Conservation (phyloP, 2,888 invertebrate genomes). For the Charanyca ferruginea region DNA sequence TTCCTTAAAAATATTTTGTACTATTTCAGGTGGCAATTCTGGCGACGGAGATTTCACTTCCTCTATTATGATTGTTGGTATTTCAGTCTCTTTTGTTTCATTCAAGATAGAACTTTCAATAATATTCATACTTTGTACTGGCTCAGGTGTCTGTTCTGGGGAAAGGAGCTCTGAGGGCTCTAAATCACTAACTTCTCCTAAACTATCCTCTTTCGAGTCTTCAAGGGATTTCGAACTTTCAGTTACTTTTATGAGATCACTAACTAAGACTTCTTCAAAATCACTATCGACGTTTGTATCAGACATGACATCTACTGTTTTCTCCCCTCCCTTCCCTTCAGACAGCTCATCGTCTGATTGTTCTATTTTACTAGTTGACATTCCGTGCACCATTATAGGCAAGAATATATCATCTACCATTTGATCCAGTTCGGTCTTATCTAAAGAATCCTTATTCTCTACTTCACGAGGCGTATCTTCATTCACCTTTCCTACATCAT, state of each 20-base stretch:
- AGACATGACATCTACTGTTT: slow-evolving; percentile 28
- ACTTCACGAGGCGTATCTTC: slow-evolving; percentile 67
- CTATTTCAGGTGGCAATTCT: slow-evolving; percentile 80
- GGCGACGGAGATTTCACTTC: slow-evolving; percentile 62
- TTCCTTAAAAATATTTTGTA: slow-evolving; percentile 80
- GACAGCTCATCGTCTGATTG: slow-evolving; percentile 48
- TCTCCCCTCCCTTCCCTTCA: slow-evolving; percentile 30
- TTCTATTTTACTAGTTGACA: slow-evolving; percentile 57
- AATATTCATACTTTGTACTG: slow-evolving; percentile 76
- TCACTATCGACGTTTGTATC: slow-evolving; percentile 49
- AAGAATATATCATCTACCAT: slow-evolving; percentile 68
- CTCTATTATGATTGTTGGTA: slow-evolving; percentile 58
- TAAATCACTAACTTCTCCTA: slow-evolving; percentile 54
- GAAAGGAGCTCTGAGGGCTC: slow-evolving; percentile 46
- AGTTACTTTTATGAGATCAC: slow-evolving; percentile 65
- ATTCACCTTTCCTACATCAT: slow-evolving; percentile 74
- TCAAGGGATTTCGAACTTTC: slow-evolving; percentile 45
- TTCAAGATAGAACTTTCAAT: slow-evolving; percentile 51
- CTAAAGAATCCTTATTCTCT: slow-evolving; percentile 69
- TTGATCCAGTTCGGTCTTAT: slow-evolving; percentile 58
- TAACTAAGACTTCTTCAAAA: slow-evolving; percentile 59
- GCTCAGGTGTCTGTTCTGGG: slow-evolving; percentile 70
- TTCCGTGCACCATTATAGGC: slow-evolving; percentile 65
- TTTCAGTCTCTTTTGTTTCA: slow-evolving; percentile 60
- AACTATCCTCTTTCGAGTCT: slow-evolving; percentile 50